These are phyloP conservation scores for Nephrocerus scutellatus DNA, from an alignment of 2,888 invertebrate genomes.

Conservation along the genomic window DNA sequence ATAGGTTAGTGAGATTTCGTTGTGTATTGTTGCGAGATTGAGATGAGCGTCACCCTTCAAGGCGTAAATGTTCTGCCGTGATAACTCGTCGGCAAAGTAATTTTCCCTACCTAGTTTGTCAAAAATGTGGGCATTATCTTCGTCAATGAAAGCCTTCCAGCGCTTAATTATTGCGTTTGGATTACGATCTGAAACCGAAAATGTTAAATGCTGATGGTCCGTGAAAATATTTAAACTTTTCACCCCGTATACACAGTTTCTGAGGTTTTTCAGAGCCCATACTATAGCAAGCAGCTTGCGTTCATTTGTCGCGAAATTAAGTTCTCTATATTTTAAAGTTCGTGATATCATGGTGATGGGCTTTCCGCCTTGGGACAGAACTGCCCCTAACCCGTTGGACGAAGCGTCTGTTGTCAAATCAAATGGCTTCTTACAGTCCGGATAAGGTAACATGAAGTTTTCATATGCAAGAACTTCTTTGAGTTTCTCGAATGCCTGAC, in stretches of 20 bases:
- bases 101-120: conserved; percentile 41
- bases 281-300: conserved; percentile 38
- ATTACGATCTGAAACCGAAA: conserved; percentile 22
- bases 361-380: conserved; percentile 28
- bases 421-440: conserved; percentile 15
- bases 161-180: conserved; percentile 18
- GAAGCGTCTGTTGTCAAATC: conserved; percentile 31
- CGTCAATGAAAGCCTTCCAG: conserved; percentile 16
- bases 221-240: conserved; percentile 22
- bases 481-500: conserved; percentile 14
- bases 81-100: conserved; percentile 22
- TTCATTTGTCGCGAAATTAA: conserved; percentile 28
- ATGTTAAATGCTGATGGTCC: conserved; percentile 21
- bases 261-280: conserved; percentile 36
- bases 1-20: conserved; percentile 11
- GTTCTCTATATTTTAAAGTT: conserved; percentile 24
- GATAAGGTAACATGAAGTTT: conserved; percentile 12
- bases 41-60: conserved; percentile 12
- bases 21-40: conserved; percentile 12
- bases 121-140: conserved; percentile 21
- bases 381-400: conserved; percentile 26
- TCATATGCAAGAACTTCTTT: conserved; percentile 13
- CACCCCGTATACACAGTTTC: conserved; percentile 37
- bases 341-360: conserved; percentile 32
- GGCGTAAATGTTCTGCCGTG: conserved; percentile 10